Percentiles rank a stretch among this genome's conserved stretches.
These are phyloP conservation scores for Bombus cullumanus DNA, from an alignment of 1,140 invertebrate genomes.

Conservation along the genomic window DNA sequence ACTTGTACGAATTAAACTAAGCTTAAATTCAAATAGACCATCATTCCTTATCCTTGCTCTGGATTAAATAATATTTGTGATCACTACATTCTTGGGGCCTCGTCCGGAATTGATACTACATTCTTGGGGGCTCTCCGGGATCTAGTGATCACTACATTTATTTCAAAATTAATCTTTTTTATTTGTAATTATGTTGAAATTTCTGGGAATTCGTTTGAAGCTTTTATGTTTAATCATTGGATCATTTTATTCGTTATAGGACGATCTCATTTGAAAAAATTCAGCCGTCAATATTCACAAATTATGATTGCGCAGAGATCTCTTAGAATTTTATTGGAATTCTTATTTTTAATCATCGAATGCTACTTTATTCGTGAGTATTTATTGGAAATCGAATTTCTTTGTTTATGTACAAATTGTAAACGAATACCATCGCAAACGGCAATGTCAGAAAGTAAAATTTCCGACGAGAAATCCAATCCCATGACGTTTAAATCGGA, in stretches of 20 bases:
- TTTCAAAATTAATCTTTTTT: neutral
- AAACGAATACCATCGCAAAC: neutral
- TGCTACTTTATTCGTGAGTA: no score
- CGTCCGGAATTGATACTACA: no score
- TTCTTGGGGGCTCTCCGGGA: no score
- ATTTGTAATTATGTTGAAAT: neutral
- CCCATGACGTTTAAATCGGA: neutral
- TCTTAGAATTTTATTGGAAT: neutral
- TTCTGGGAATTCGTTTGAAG: neutral
- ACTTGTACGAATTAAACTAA: no score
- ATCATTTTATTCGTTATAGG: no score
- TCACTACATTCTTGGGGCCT: no score
- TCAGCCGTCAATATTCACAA: no score
- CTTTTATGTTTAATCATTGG: neutral
- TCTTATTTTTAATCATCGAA: neutral
- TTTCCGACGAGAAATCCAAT: neutral
- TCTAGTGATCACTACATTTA: no score
- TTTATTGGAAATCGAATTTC: neutral
- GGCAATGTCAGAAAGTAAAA: neutral
- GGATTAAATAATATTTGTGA: no score
- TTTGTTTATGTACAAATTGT: neutral
- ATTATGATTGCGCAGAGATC: neutral
- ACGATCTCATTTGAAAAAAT: no score
- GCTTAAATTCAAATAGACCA: no score
- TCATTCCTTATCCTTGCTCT: no score